Evolutionary conservation across 2,888 invertebrate species (phyloP).

Genomic region (Melipona beecheii): DNA sequence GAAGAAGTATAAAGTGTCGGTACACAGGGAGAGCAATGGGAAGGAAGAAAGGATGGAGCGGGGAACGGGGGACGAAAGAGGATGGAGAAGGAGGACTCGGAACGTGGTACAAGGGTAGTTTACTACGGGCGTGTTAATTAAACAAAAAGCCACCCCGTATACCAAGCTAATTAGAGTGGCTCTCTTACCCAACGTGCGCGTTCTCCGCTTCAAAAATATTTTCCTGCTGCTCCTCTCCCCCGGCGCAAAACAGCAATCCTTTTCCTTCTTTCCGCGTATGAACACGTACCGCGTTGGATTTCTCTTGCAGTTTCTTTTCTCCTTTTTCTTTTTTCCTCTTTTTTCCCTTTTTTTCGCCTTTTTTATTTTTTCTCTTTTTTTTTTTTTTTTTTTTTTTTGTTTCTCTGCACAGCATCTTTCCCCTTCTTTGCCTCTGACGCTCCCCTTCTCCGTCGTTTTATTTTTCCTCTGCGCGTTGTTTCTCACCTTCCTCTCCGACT

Average conservation of each 20-base stretch:
- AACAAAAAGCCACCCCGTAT: slow-evolving; percentile 78
- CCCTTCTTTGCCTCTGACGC: not conserved
- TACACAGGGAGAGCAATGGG: slow-evolving; percentile 11
- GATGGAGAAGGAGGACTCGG: slow-evolving; percentile 29
- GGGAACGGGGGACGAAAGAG: slow-evolving; percentile 1
- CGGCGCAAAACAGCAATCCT: slow-evolving; percentile 49
- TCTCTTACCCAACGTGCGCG: slow-evolving; percentile 59
- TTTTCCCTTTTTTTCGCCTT: not conserved
- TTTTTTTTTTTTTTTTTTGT: not conserved
- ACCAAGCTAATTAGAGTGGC: slow-evolving; percentile 78
- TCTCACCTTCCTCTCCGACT: not conserved
- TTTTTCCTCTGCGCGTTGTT: not conserved
- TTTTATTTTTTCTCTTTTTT: not conserved
- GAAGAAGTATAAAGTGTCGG: slow-evolving; percentile 50
- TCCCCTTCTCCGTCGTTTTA: not conserved
- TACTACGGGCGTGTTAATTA: slow-evolving; percentile 78
- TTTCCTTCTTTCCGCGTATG: slow-evolving; percentile 31
- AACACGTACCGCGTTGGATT: slow-evolving; percentile 40
- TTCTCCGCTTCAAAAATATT: slow-evolving; percentile 73
- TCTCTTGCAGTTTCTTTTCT: slow-evolving; percentile 44
- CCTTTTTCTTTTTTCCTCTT: not conserved
- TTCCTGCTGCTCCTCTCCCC: slow-evolving; percentile 54
- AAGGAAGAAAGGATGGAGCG: slow-evolving; percentile 12
- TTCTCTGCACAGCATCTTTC: not conserved
- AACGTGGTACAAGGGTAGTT: slow-evolving; percentile 62